Evolutionary conservation across 2,797 vertebrate species (phyloP), one percentile per base, ranked within the genome.

Genomic region (Sternarchorhynchus goeldii): DNA sequence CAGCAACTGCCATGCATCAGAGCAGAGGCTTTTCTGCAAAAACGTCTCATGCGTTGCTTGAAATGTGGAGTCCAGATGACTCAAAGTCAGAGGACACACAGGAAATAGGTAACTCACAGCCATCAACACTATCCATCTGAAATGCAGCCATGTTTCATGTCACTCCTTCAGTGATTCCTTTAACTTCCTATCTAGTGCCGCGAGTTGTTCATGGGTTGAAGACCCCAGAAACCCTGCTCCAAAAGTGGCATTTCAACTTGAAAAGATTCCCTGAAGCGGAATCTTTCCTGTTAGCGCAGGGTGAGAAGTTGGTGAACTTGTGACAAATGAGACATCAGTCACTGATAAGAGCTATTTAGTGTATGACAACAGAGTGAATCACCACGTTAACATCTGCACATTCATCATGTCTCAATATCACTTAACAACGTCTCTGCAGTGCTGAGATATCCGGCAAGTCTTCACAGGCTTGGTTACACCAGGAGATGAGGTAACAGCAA

Each of bases 371-470:
- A 86, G 78, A 84, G 85, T 83, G 86, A 91, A 90, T 91, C 85
- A 82, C 70, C 81, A 87, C 90, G 66, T 89, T 90, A 92, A 89
- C 82, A 90, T 81, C 84, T 85, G 12, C 56, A 81, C 76, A 79
- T 75, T n/a, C 82, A 84, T 91, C 84, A 84, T 84, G 87, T 82
- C 77, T 67, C 83, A 80, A 87, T 81, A 87, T 91, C 88, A 87
- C 88, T 90, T 91, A 90, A 87, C 88, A 89, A 78, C 81, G 85
- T 87, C 88, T 77, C 85, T 86, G 88, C 80, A 55, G 79, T 66
- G 80, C 83, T 79, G 84, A 81, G 76, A 50, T 16, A 86, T 86
- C 83, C 83, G 88, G 88, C 90, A 86, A 87, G 93, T 84, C 79
- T 55, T 80, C 72, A 86, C 85, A 83, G 60, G 85, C 79, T 81